Percentiles rank a stretch among this genome's conserved stretches.
Conservation (phyloP, 2,888 invertebrate species). For the Thyatira batis region DNA sequence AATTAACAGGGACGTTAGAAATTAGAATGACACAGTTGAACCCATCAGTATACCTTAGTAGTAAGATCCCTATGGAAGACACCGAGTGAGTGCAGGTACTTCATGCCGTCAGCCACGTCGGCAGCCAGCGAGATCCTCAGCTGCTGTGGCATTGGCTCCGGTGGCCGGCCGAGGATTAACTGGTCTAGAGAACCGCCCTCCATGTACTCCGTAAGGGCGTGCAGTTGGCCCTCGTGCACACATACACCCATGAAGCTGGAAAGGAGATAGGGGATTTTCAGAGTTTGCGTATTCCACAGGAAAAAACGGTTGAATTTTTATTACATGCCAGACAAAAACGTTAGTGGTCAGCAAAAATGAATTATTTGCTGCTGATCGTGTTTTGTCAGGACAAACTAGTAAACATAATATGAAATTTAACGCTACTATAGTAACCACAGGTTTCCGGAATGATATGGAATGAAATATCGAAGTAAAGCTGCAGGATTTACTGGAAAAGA, state of each 20-base stretch:
- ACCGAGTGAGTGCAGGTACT: slow-evolving; percentile 95
- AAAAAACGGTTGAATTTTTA: not conserved
- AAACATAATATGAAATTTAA: too few relatives aligned
- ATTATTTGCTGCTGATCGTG: too few relatives aligned
- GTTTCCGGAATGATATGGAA: too few relatives aligned
- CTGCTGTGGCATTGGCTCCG: slow-evolving; percentile 88
- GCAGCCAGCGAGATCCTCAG: slow-evolving; percentile 91
- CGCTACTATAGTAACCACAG: too few relatives aligned
- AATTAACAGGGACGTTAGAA: too few relatives aligned
- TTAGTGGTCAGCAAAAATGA: too few relatives aligned
- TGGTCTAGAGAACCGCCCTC: slow-evolving; percentile 97
- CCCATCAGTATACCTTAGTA: slow-evolving; percentile 88
- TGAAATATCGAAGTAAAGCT: too few relatives aligned
- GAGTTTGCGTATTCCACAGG: not conserved
- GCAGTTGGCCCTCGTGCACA: slow-evolving; percentile 97
- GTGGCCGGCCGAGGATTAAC: slow-evolving; percentile 88
- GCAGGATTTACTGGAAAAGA: too few relatives aligned
- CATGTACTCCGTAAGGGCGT: slow-evolving; percentile 97
- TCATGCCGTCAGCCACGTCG: slow-evolving; percentile 95
- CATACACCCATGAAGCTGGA: slow-evolving; percentile 96
- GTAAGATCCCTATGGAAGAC: slow-evolving; percentile 98
- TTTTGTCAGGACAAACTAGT: too few relatives aligned
- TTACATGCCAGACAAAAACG: too few relatives aligned
- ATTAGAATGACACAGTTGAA: too few relatives aligned
- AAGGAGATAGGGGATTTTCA: slow-evolving; percentile 16